Evolutionary conservation across 2,113 vertebrate genomes (phyloP).

Genomic region (Chlamydotis undulata): DNA sequence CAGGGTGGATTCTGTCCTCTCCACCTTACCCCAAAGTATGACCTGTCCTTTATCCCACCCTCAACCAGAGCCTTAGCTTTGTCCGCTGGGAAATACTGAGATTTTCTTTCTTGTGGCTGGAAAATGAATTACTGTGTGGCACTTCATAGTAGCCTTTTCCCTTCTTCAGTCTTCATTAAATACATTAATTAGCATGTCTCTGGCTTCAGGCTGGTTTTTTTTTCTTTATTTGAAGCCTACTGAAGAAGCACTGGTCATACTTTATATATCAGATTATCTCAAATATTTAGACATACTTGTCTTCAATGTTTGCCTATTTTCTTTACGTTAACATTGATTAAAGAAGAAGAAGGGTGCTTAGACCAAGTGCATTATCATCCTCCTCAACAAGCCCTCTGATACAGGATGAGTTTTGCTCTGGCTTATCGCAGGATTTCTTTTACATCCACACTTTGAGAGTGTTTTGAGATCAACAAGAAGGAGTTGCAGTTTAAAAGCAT

Average conservation of each 20-base stretch:
- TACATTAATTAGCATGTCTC: neutral
- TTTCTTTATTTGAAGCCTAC: neutral
- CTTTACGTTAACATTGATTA: neutral
- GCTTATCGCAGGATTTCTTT: neutral
- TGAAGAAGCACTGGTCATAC: neutral
- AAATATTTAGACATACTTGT: neutral
- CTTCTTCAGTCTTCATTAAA: neutral
- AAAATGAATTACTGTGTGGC: neutral
- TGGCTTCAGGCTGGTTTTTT: neutral
- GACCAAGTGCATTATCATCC: neutral
- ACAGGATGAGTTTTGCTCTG: neutral
- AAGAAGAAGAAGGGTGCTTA: neutral
- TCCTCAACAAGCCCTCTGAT: neutral
- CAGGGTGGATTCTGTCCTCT: neutral
- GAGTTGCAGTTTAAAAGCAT: neutral
- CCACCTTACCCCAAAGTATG: neutral
- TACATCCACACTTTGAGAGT: neutral
- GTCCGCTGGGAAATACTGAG: neutral
- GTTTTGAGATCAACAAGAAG: neutral
- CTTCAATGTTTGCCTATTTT: neutral
- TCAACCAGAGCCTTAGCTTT: neutral
- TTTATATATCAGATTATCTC: neutral
- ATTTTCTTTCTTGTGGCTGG: neutral
- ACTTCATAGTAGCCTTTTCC: neutral
- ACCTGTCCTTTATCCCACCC: neutral